Evolutionary conservation across 2,113 vertebrate species (phyloP), one percentile per base, ranked within the genome.

Genomic region (Orientallactaga bullata): DNA sequence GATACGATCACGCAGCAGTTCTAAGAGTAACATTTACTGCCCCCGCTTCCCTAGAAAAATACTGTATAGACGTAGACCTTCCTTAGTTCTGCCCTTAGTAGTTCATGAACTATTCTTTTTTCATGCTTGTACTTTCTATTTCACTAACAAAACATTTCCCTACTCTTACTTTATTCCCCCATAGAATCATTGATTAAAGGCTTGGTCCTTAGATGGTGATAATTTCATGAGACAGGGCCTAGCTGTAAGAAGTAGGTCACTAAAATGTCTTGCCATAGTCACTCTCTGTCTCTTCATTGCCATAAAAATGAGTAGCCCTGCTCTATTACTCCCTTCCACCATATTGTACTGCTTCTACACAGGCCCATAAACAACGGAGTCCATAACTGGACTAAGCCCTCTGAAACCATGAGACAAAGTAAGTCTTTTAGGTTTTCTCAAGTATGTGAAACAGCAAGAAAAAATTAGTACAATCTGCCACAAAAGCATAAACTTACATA

Each of bases 91-190:
- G 69, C n/a, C 47, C 88, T 28, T 30, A 69, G 4, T 35, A 11
- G 17, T 80, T 69, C 20, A 74, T n/a, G 60, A 88, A 21, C 24
- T 9, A 7, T 85, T 17, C 55, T 20, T 60, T 58, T 76, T 86
- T 9, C 42, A 35, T 39, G 65, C 2, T 20, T 8, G 5, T 47
- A 47, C 42, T 68, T 76, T 20, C 23, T 66, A 82, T 32, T 86
- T 78, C 37, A 78, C 37, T 69, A 58, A 95, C 30, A 79, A 94
- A 89, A 72, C 23, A 72, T 55, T 55, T 55, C 3, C 15, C 87
- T 78, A 68, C 5, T 61, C 90, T 66, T 23, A 60, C 6, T 73
- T 77, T 72, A 55, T 7, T 51, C n/a, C 47, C 8, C 42, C 42
- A 47, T 8, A 47, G 8, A 47, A 47, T 7, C 32, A 60, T n/a